A percentile compares a stretch with the other conserved stretches of the same genome.
These are phyloP conservation scores for Cantharis rufa DNA, from an alignment of 2,888 invertebrate genomes.

Conservation along the genomic window DNA sequence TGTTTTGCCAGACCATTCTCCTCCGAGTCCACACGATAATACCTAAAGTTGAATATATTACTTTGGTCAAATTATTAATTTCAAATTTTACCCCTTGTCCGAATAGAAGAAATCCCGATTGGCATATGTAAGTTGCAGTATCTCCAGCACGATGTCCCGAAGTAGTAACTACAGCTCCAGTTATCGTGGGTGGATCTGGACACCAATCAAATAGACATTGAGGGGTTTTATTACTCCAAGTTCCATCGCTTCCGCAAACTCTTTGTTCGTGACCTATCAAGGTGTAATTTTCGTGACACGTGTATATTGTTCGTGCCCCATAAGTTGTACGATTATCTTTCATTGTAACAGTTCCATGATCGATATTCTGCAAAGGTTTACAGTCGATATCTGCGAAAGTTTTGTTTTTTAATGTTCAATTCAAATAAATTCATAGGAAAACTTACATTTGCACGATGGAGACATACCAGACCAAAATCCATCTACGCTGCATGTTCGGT, in stretches of 20 bases:
- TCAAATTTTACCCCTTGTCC: conserved; percentile 75
- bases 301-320: conserved; percentile 75
- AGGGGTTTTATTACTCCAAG: conserved; percentile 79
- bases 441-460: conserved; percentile 85
- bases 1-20: conserved; percentile 79
- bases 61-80: background rate
- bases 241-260: conserved; percentile 72
- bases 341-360: conserved; percentile 73
- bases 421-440: conserved; percentile 19
- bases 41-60: conserved; percentile 58
- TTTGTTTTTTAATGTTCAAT: background rate
- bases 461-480: conserved; percentile 85
- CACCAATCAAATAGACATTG: conserved; percentile 88
- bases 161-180: conserved; percentile 73
- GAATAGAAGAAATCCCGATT: conserved; percentile 81
- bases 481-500: conserved; percentile 70
- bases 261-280: conserved; percentile 74
- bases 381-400: conserved; percentile 77
- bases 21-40: conserved; percentile 82
- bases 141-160: conserved; percentile 80
- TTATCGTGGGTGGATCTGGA: conserved; percentile 77
- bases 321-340: conserved; percentile 75
- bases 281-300: conserved; percentile 84
- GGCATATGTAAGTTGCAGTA: conserved; percentile 78
- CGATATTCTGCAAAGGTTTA: conserved; percentile 68